These are phyloP conservation scores for Heliconius hermathena DNA, from an alignment of 1,140 invertebrate species.

Conservation along the genomic window DNA sequence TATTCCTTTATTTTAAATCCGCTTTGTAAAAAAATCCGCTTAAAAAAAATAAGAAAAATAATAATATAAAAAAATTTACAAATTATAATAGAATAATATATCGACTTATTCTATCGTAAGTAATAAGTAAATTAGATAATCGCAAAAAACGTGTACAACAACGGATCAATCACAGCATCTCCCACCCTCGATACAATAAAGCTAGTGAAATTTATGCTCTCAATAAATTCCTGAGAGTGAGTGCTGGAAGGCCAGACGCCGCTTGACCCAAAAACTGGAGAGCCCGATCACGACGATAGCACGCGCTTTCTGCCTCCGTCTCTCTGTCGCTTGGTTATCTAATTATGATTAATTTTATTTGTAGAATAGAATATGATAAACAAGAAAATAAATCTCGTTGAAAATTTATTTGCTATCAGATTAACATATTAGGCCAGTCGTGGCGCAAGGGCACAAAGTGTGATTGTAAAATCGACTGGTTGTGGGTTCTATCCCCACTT, in stretches of 20 bases:
- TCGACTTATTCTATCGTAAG: neutral
- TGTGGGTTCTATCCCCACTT: too few relatives aligned
- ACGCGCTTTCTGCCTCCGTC: constrained; percentile 48
- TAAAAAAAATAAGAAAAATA: too few relatives aligned
- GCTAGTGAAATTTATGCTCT: constrained; percentile 54
- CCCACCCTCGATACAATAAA: constrained; percentile 38
- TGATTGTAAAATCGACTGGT: too few relatives aligned
- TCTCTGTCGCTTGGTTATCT: constrained; percentile 45
- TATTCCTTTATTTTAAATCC: too few relatives aligned
- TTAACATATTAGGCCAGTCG: neutral
- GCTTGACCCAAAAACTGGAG: constrained; percentile 78
- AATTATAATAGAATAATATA: neutral
- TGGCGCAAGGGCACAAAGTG: too few relatives aligned
- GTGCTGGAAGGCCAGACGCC: constrained; percentile 59
- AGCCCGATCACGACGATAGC: constrained; percentile 71
- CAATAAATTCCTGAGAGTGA: constrained; percentile 63
- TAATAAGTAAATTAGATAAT: constrained; percentile 26
- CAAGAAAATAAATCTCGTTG: neutral
- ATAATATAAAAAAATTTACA: neutral
- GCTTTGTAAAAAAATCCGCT: too few relatives aligned
- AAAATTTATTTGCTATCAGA: neutral
- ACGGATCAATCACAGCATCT: constrained; percentile 36
- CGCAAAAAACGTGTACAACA: constrained; percentile 27
- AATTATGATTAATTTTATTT: constrained; percentile 44
- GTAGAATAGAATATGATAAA: constrained; percentile 16